Evolutionary conservation across 2,888 invertebrate genomes (phyloP), one percentile per base, ranked within the genome.

Genomic region (Yponomeuta cagnagella): DNA sequence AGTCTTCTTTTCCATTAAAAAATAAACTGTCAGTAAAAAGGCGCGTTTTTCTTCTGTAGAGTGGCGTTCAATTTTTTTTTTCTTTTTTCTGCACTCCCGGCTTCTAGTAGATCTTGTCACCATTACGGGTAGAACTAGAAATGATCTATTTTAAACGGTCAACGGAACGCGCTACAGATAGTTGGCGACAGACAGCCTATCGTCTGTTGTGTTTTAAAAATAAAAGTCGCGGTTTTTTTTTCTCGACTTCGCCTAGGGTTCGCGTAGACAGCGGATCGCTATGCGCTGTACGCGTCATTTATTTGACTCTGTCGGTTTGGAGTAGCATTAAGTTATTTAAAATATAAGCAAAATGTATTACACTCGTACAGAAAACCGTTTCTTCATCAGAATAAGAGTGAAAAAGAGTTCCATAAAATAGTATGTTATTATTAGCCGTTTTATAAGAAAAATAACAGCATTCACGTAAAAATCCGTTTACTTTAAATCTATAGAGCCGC

Each of bases 131-230:
- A 83, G 85, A 83, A 84, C 85, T 81, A 82, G 83, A 82, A 83
- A 83, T 74, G 77, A 68, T 80, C 87, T 88, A 88, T 88, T 89
- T 88, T 80, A 74, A 81, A 79, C 72, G 80, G 79, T 80, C 33
- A 67, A 67, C 67, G 67, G 82, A 83, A 82, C 80, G 83, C 75
- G 76, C 84, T 89, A 89, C 89, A 88, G 85, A 86, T 88, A 84
- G 82, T 90, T 91, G 90, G 90, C 91, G 78, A 79, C 77, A 86
- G 83, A 75, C 83, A 79, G 78, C 80, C 84, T 84, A 81, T 83
- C 80, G 81, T 66, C 85, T 83, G 84, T 83, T 86, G 88, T 90
- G 89, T 90, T 90, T 90, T 88, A 81, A 80, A 83, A 79, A 77
- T 77, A 81, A 83, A 86, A 83, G 83, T 86, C 37, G 33, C 43